Conservation (phyloP, 2,113 vertebrate genomes). For the Sapayoa aenigma region DNA sequence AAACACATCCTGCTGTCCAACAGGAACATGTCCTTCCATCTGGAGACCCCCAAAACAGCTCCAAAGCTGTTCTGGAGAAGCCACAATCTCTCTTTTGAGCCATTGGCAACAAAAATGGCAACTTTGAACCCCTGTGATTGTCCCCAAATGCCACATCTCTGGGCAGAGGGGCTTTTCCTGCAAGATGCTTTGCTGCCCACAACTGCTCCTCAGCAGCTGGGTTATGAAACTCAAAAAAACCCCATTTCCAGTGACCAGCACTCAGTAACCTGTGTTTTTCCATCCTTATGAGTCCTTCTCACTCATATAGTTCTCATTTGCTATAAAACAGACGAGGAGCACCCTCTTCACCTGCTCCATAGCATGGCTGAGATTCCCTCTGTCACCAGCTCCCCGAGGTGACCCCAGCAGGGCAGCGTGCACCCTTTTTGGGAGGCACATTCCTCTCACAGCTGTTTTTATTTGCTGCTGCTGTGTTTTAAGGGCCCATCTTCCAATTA, state of each 20-base stretch:
- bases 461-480: slow-evolving; percentile 70
- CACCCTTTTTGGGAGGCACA: not conserved
- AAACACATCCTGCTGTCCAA: not conserved
- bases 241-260: not conserved
- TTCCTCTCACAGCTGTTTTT: slow-evolving; percentile 55
- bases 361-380: no score
- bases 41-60: not conserved
- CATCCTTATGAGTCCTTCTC: not conserved
- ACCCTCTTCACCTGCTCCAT: not conserved
- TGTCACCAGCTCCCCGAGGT: accelerated
- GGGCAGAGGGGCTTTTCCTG: not conserved
- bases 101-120: accelerated
- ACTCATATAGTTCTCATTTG: accelerated
- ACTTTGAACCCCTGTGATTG: accelerated
- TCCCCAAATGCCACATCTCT: not conserved
- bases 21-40: not conserved
- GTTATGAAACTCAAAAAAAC: not conserved
- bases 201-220: not conserved
- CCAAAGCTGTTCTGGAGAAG: not conserved
- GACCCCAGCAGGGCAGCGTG: accelerated
- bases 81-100: not conserved
- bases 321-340: accelerated
- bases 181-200: not conserved
- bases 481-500: slow-evolving; percentile 81
- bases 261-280: not conserved